A percentile compares a stretch with the other conserved stretches of the same genome.
phyloP scores from a whole-genome alignment of 2,888 invertebrate genomes.

The Epicampocera succincta region DNA sequence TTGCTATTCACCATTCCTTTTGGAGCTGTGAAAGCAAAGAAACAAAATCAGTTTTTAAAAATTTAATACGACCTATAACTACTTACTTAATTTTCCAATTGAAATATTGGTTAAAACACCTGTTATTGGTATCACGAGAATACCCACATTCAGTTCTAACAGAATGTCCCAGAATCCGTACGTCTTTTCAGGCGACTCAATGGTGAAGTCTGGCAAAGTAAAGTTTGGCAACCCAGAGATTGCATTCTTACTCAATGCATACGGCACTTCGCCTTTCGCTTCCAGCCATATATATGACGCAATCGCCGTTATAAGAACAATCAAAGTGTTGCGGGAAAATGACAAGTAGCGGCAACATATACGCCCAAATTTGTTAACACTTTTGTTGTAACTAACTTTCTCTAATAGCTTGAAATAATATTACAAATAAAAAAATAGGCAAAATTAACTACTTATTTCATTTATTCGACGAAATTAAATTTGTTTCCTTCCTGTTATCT shows the following conservation, averaged over 20 bases:
- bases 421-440: no score
- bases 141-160: slow-evolving; percentile 87
- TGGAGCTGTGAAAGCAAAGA: slow-evolving; percentile 82
- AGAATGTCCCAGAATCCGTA: slow-evolving; percentile 86
- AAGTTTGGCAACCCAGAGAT: slow-evolving; percentile 87
- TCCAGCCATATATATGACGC: slow-evolving; percentile 83
- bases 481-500: no score
- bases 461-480: no score
- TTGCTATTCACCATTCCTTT: slow-evolving; percentile 90
- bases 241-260: slow-evolving; percentile 83
- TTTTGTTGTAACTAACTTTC: slow-evolving; percentile 81
- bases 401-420: slow-evolving; percentile 84
- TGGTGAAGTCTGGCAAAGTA: slow-evolving; percentile 85
- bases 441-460: no score
- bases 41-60: not conserved
- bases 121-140: slow-evolving; percentile 91
- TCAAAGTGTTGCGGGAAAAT: slow-evolving; percentile 89
- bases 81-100: slow-evolving; percentile 95
- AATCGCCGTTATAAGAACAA: slow-evolving; percentile 86
- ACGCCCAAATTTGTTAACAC: slow-evolving; percentile 80
- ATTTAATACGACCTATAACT: not conserved
- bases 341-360: slow-evolving; percentile 87
- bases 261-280: slow-evolving; percentile 84
- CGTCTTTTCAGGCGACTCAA: slow-evolving; percentile 83
- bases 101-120: slow-evolving; percentile 95